Base-by-base conservation (phyloP, 2,888 invertebrate species). In the Aleiodes testaceus region DNA sequence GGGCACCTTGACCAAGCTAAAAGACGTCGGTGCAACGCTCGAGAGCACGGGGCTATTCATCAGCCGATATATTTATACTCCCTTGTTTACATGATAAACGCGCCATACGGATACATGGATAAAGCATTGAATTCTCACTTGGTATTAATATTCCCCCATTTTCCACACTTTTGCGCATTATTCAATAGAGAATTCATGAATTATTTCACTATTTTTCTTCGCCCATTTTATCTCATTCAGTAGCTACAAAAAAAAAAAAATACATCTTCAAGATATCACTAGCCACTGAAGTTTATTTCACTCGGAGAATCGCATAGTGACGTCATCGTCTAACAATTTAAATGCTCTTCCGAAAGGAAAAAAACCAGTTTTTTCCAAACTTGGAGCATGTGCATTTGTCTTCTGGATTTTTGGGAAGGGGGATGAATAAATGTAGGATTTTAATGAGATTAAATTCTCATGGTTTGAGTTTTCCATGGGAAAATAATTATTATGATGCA, bases 261-360 rank as follows among this genome's bases (percentile, higher is more conserved):
- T n/a, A n/a, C n/a, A 26, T 26, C 26, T 4, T 26, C 26, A 26
- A 5, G 26, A 26, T 36, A 11, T 36, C 11, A 36, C 36, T 36
- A 36, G 36, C 7, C 9, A 36, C 36, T 7, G 7, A 9, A 9
- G 7, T 36, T 36, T 36, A 36, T n/a, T n/a, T n/a, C n/a, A n/a
- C n/a, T n/a, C 36, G 36, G 36, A 36, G 36, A 70, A 76, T 76
- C 78, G 77, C 74, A 73, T 72, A 65, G 78, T 84, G 84, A 84
- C 84, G 84, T 84, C 84, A 84, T 73, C 78, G 84, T 84, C 84
- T 83, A 81, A 79, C 81, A 80, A 84, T 84, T 82, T 81, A 78
- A 78, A 80, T 79, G 77, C 81, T 81, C 80, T 80, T 80, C 81
- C 79, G 78, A 83, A 83, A 82, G 78, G 77, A 78, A 79, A 81